Evolutionary conservation across 1,140 invertebrate genomes (phyloP).

Genomic region (Neodiprion pinetum): DNA sequence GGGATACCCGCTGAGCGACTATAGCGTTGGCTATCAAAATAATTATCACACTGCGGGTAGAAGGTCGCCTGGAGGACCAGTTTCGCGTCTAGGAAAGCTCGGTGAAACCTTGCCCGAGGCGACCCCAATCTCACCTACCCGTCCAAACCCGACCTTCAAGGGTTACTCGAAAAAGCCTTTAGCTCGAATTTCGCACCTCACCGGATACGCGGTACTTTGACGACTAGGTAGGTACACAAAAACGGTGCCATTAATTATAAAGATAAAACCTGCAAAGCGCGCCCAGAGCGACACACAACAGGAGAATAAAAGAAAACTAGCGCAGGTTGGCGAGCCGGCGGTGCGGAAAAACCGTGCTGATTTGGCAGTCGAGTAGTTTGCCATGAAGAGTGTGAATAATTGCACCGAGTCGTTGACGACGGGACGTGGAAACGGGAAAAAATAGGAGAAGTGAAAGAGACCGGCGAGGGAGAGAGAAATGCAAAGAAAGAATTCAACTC

Average conservation of each 20-base stretch:
- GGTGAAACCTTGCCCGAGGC: background rate
- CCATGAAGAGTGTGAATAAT: background rate
- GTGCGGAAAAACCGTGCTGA: background rate
- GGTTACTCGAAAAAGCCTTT: background rate
- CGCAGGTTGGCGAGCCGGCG: background rate
- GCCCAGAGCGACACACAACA: background rate
- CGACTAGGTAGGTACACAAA: background rate
- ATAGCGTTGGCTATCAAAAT: background rate
- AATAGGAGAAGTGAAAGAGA: background rate
- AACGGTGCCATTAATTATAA: background rate
- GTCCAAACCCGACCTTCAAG: background rate
- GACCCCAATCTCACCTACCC: background rate
- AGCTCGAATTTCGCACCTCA: background rate
- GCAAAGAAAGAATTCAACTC: background rate
- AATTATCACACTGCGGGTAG: background rate
- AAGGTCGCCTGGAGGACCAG: background rate
- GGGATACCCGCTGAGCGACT: too few species aligned
- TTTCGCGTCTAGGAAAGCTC: background rate
- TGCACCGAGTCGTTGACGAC: conserved; percentile 1
- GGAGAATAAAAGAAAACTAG: background rate
- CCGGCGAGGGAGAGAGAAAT: background rate
- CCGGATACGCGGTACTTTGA: background rate
- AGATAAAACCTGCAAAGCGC: background rate
- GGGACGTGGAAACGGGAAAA: background rate
- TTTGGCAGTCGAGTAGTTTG: background rate